Evolutionary conservation across 2,113 vertebrate species (phyloP).

Genomic region (Felis catus): F.catus_Fca126_mat1.0 CM031411.1:23079001-23079500

Average conservation of each 20-base stretch:
- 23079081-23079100: background rate
- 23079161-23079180: background rate
- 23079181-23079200: background rate
- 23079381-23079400: background rate
- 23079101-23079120: background rate
- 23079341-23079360: background rate
- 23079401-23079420: background rate
- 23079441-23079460: background rate
- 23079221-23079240: conserved; percentile 10
- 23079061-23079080: background rate
- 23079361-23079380: background rate
- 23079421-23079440: background rate
- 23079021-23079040: background rate
- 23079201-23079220: background rate
- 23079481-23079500: background rate
- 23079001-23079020: background rate
- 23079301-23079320: background rate
- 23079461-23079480: background rate
- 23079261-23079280: background rate
- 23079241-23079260: background rate
- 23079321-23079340: background rate
- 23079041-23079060: background rate
- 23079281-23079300: background rate
- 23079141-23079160: background rate
- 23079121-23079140: background rate